Percentiles rank a stretch among this genome's conserved stretches.
Evolutionary conservation across 1,140 invertebrate species (phyloP).

Genomic region (Chymomyza costata): DNA sequence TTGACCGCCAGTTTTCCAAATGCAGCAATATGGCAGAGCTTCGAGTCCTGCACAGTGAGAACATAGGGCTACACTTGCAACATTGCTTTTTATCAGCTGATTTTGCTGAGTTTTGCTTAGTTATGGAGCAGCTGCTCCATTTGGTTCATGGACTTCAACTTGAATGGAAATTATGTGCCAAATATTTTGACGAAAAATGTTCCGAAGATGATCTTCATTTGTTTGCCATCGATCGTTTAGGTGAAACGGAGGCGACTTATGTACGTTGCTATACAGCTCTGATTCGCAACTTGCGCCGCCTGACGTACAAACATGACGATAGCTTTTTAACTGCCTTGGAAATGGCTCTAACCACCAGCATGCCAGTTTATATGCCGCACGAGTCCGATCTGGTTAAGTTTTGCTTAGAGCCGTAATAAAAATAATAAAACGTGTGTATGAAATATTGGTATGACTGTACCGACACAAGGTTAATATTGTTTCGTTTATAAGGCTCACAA

Average conservation of each 20-base stretch:
- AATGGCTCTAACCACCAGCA: conserved; percentile 52
- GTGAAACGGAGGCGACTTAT: conserved; percentile 59
- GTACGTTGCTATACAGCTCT: conserved; percentile 62
- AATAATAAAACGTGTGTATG: no score
- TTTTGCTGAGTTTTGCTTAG: conserved; percentile 29
- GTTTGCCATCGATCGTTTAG: conserved; percentile 48
- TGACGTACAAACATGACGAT: conserved; percentile 47
- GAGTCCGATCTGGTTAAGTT: no score
- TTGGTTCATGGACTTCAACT: conserved; percentile 46
- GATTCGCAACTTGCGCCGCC: conserved; percentile 35
- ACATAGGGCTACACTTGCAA: conserved; percentile 30
- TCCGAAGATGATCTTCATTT: no score
- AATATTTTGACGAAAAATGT: conserved; percentile 18
- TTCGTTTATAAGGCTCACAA: no score
- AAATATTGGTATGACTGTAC: no score
- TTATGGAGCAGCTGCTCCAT: conserved; percentile 58
- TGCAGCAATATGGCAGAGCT: conserved; percentile 45
- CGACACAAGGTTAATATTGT: no score
- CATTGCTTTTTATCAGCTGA: conserved; percentile 51
- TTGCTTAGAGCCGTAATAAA: no score
- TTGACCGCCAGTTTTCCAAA: conserved; percentile 38
- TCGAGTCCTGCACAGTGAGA: conserved; percentile 41
- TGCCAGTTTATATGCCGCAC: no score
- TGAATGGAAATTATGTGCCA: conserved; percentile 46
- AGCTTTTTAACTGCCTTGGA: conserved; percentile 55